Evolutionary conservation across 2,797 vertebrate genomes (phyloP).

Genomic region (Acanthiza pusilla): DNA sequence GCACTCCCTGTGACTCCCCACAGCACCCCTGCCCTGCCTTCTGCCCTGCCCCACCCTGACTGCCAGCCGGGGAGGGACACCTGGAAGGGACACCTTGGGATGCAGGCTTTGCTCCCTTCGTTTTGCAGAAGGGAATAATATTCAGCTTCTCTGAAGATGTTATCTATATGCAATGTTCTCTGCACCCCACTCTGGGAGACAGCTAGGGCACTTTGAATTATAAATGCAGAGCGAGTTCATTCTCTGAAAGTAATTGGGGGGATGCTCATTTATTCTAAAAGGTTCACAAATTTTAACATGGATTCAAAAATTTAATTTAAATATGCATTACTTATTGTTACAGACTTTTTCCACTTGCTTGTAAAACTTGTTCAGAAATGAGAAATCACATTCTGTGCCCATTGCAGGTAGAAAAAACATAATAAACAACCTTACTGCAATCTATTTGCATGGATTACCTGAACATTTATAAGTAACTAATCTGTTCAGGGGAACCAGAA

Average conservation of each 20-base stretch:
- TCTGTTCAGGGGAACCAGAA: background rate
- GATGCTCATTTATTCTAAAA: background rate
- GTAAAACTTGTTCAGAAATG: conserved; percentile 27
- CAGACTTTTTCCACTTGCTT: background rate
- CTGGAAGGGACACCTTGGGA: background rate
- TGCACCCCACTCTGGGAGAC: background rate
- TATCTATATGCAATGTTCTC: background rate
- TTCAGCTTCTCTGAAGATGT: background rate
- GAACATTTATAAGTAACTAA: conserved; percentile 27
- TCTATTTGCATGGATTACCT: conserved; percentile 36
- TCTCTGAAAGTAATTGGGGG: background rate
- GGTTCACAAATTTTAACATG: conserved; percentile 5
- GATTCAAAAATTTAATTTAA: conserved; percentile 16
- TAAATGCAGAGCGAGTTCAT: background rate
- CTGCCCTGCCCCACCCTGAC: background rate
- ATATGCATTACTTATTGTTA: conserved; percentile 5
- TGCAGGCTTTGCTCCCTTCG: background rate
- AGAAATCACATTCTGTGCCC: background rate
- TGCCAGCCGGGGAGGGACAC: accelerated
- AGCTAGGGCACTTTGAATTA: background rate
- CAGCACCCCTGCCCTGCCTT: background rate
- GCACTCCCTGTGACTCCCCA: accelerated
- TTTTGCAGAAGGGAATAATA: background rate
- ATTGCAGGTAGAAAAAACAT: background rate
- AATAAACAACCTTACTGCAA: background rate